These are phyloP conservation scores for Choristoneura rosaceana DNA, from an alignment of 2,888 invertebrate species.

Conservation along the genomic window DNA sequence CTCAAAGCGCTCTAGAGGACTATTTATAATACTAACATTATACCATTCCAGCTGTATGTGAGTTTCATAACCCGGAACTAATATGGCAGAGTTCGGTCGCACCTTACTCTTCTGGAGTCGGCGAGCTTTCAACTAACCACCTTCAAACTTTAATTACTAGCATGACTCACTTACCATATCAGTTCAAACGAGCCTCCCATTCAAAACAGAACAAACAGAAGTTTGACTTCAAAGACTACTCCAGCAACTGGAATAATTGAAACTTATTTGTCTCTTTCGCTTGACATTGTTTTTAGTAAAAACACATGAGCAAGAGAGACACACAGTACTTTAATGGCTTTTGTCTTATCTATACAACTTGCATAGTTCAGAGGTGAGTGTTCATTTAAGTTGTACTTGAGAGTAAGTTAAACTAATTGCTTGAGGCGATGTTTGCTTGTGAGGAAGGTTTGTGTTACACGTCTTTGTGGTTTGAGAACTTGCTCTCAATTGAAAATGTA, in stretches of 20 bases:
- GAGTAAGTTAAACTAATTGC: constrained; percentile 12
- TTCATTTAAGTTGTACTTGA: constrained; percentile 22
- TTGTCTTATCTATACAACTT: neutral
- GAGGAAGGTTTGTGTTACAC: neutral
- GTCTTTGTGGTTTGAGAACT: constrained; percentile 1
- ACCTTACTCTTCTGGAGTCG: neutral
- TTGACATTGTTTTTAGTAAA: constrained; percentile 23
- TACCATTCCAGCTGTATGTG: no score
- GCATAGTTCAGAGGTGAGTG: constrained; percentile 1
- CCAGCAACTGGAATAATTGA: constrained; percentile 20
- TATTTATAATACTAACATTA: no score
- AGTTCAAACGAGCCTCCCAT: constrained; percentile 14
- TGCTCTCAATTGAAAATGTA: neutral
- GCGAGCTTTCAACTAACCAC: neutral
- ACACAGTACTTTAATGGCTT: neutral
- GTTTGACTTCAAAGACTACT: constrained; percentile 23
- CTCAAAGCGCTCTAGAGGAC: no score
- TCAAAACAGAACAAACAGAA: constrained; percentile 27
- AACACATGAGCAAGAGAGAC: constrained; percentile 1
- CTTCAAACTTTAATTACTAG: neutral
- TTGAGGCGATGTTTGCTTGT: constrained; percentile 4
- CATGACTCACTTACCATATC: neutral
- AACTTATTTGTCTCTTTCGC: constrained; percentile 16
- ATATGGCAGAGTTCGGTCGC: neutral
- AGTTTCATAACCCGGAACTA: neutral